phyloP scores from a whole-genome alignment of 1,140 invertebrate species.

The Megalopta genalis region DNA sequence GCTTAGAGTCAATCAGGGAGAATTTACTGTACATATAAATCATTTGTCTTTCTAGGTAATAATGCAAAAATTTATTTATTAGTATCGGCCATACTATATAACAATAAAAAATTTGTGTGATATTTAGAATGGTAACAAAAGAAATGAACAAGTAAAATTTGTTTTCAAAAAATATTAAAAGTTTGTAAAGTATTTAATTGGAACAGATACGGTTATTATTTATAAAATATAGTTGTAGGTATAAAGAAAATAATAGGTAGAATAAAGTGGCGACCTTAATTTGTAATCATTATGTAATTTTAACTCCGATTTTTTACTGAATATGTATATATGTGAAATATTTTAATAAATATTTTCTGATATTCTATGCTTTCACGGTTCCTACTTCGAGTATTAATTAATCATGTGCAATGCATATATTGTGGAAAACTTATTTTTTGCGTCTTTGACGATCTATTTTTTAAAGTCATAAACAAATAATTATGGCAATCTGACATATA shows the following conservation, averaged over 20 bases:
- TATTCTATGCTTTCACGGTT: background rate
- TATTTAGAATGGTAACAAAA: conserved; percentile 57
- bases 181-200: conserved; percentile 69
- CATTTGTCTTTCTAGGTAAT: conserved; percentile 31
- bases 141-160: conserved; percentile 40
- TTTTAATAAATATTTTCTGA: conserved; percentile 60
- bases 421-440: no score
- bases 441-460: no score
- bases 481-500: no score
- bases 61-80: conserved; percentile 52
- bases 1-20: no score
- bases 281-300: conserved; percentile 37
- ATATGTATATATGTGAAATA: conserved; percentile 53
- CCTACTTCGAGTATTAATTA: background rate
- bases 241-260: conserved; percentile 30
- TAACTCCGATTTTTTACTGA: conserved; percentile 44
- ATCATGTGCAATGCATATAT: no score
- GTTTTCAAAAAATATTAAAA: conserved; percentile 48
- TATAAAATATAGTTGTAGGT: conserved; percentile 54
- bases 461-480: no score
- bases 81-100: conserved; percentile 39
- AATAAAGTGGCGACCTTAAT: conserved; percentile 11
- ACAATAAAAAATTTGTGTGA: conserved; percentile 60
- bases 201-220: conserved; percentile 67
- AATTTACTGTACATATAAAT: no score